Evolutionary conservation across 2,888 invertebrate genomes (phyloP).

Genomic region (Leptothorax acervorum): DNA sequence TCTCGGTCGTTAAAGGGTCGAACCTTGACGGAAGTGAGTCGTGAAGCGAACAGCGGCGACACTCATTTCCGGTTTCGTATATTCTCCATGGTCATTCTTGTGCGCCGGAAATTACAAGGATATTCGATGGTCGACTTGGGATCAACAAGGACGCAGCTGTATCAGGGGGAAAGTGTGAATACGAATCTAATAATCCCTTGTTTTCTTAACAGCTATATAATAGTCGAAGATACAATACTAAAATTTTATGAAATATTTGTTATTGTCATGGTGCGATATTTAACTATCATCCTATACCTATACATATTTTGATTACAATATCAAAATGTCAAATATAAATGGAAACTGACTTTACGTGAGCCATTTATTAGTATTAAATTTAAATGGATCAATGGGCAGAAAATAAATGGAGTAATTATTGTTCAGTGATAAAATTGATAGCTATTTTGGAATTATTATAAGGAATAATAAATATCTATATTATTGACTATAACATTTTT

Average conservation of each 20-base stretch:
- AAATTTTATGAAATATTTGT: neutral
- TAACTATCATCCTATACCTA: neutral
- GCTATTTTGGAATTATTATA: neutral
- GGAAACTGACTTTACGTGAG: neutral
- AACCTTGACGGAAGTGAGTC: slow-evolving; percentile 41
- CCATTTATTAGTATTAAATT: slow-evolving; percentile 6
- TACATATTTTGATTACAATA: neutral
- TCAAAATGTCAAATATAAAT: neutral
- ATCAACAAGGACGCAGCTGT: slow-evolving; percentile 21
- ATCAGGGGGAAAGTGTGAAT: neutral
- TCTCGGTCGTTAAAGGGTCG: slow-evolving; percentile 29
- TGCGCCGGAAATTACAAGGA: slow-evolving; percentile 56
- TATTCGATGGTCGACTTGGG: slow-evolving; percentile 50
- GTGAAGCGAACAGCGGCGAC: slow-evolving; percentile 47
- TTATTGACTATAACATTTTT: neutral
- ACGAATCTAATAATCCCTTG: slow-evolving; percentile 6
- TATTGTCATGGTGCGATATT: neutral
- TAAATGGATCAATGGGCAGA: neutral
- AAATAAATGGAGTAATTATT: neutral
- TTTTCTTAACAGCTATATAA: neutral
- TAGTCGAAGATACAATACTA: neutral
- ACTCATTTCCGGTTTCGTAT: slow-evolving; percentile 51
- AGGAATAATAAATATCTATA: neutral
- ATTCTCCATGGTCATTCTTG: slow-evolving; percentile 52
- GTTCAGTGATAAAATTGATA: neutral